Conservation (phyloP, 2,113 vertebrate genomes). For the Micronycteris hirsuta region DNA sequence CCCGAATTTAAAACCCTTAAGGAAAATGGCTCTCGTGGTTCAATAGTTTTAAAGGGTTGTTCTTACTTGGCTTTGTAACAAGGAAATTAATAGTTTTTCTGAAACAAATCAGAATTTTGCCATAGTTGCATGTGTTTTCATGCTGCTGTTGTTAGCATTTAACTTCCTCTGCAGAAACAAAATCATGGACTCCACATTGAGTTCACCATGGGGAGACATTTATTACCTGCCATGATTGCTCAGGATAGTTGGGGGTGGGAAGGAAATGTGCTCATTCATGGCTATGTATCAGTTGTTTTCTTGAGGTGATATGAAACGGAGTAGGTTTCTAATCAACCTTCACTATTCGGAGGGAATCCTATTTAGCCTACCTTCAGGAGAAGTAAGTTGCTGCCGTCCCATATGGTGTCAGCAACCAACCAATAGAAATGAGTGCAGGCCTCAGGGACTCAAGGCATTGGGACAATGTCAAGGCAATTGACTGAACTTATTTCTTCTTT, state of each 20-base stretch:
- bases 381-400: neutral
- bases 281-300: conserved; percentile 78
- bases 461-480: neutral
- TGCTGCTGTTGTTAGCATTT: conserved; percentile 75
- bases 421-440: neutral
- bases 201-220: conserved; percentile 76
- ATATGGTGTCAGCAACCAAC: neutral
- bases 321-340: conserved; percentile 81
- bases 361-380: neutral
- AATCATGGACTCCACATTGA: conserved; percentile 65
- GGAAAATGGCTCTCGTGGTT: conserved; percentile 93
- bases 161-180: conserved; percentile 72
- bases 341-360: conserved; percentile 70
- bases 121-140: conserved; percentile 84
- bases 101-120: conserved; percentile 92
- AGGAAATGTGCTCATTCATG: conserved; percentile 63
- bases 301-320: conserved; percentile 76
- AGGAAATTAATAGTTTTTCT: conserved; percentile 94
- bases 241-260: conserved; percentile 57
- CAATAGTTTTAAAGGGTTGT: conserved; percentile 89
- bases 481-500: conserved; percentile 18
- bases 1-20: conserved; percentile 89
- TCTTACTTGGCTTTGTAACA: conserved; percentile 91
- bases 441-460: neutral
- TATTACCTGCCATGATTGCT: conserved; percentile 74